Evolutionary conservation across 1,140 invertebrate species (phyloP).

Genomic region (Drosophila triauraria): DNA sequence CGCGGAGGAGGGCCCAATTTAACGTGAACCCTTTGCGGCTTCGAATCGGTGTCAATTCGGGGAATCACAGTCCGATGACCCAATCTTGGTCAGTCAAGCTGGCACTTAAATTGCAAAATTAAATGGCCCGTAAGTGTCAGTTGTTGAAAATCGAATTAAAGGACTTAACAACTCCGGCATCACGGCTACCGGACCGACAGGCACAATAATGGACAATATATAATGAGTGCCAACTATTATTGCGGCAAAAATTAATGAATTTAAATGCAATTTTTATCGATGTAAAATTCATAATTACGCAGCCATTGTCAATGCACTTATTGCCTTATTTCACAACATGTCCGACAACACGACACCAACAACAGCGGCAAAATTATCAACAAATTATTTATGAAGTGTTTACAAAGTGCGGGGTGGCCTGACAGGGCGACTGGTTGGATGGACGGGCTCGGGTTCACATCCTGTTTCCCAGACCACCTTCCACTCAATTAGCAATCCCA

Average conservation of each 20-base stretch:
- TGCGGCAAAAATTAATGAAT: conserved; percentile 68
- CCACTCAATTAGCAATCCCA: conserved; percentile 57
- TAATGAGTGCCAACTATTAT: conserved; percentile 65
- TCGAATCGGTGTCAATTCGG: conserved; percentile 40
- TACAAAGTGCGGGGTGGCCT: conserved; percentile 42
- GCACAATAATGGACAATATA: conserved; percentile 68
- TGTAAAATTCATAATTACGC: conserved; percentile 79
- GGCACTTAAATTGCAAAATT: conserved; percentile 63
- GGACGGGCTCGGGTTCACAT: conserved; percentile 9
- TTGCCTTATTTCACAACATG: conserved; percentile 46
- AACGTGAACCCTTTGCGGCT: conserved; percentile 23
- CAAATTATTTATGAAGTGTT: conserved; percentile 72
- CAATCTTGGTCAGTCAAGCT: conserved; percentile 37
- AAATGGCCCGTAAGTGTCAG: conserved; percentile 77
- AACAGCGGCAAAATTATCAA: conserved; percentile 37
- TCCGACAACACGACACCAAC: conserved; percentile 42
- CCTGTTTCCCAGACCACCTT: conserved; percentile 27
- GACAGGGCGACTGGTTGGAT: neutral
- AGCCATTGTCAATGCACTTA: conserved; percentile 65
- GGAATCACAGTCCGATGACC: conserved; percentile 64
- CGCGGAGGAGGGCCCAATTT: conserved; percentile 16
- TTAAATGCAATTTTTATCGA: conserved; percentile 76
- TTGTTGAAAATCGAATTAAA: conserved; percentile 75
- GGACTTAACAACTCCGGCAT: conserved; percentile 35
- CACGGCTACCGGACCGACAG: conserved; percentile 22